These are phyloP conservation scores for Prorops nasuta DNA, from an alignment of 1,140 invertebrate genomes.

Conservation along the genomic window DNA sequence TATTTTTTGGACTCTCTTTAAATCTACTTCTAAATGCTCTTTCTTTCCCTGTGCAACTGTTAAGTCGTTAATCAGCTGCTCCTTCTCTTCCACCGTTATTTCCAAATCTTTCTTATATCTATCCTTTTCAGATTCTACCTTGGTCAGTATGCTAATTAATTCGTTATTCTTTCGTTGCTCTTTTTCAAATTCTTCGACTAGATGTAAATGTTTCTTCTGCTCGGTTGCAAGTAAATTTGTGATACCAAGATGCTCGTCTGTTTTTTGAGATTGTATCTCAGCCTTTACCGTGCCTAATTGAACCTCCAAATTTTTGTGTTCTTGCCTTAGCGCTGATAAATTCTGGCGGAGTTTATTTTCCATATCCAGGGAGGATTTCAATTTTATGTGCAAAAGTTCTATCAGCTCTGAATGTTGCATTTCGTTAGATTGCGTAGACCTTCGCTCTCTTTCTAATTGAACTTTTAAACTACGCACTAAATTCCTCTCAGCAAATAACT, in stretches of 20 bases:
- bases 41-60: slow-evolving; percentile 58
- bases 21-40: slow-evolving; percentile 57
- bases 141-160: slow-evolving; percentile 54
- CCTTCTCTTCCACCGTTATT: slow-evolving; percentile 61
- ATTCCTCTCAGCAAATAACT: slow-evolving; percentile 40
- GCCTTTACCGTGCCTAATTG: slow-evolving; percentile 32
- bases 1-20: slow-evolving; percentile 58
- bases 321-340: slow-evolving; percentile 27
- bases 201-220: slow-evolving; percentile 30
- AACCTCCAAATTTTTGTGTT: slow-evolving; percentile 34
- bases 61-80: slow-evolving; percentile 62
- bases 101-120: slow-evolving; percentile 60
- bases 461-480: slow-evolving; percentile 33
- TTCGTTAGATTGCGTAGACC: slow-evolving; percentile 29
- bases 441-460: slow-evolving; percentile 38
- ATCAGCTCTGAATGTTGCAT: slow-evolving; percentile 46
- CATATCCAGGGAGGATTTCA: slow-evolving; percentile 30
- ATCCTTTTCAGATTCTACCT: slow-evolving; percentile 51
- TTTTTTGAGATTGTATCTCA: slow-evolving; percentile 26
- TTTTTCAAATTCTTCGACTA: slow-evolving; percentile 52
- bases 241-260: slow-evolving; percentile 1
- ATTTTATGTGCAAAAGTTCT: slow-evolving; percentile 33
- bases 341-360: slow-evolving; percentile 37
- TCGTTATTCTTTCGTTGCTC: slow-evolving; percentile 52
- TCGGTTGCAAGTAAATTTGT: slow-evolving; percentile 22